A percentile compares a stretch with the other conserved stretches of the same genome.
Conservation (phyloP, 2,797 vertebrate species). For the Phalanger gymnotis region DNA sequence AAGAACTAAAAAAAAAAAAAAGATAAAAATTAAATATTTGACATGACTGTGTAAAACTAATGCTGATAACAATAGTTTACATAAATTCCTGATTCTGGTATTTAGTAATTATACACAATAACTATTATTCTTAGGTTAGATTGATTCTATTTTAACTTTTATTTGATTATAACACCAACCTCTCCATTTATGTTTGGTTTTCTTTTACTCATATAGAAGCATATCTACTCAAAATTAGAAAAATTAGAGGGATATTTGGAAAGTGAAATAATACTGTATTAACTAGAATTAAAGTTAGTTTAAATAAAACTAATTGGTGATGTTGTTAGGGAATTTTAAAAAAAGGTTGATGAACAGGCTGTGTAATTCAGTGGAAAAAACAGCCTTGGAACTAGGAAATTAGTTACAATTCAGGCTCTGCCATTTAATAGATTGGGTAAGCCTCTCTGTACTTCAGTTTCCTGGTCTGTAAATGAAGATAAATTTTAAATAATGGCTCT, state of each 20-base stretch:
- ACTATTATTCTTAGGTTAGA: conserved; percentile 5
- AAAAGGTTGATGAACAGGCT: background rate
- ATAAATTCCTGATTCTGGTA: background rate
- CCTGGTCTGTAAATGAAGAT: background rate
- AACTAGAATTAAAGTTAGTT: conserved; percentile 9
- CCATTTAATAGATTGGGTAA: background rate
- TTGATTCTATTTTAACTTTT: background rate
- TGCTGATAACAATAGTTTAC: background rate
- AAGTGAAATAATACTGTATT: background rate
- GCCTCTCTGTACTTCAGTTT: background rate
- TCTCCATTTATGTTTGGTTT: background rate
- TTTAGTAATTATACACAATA: background rate
- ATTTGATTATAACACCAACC: background rate
- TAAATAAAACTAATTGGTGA: conserved; percentile 32
- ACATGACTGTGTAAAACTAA: background rate
- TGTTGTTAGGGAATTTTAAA: background rate
- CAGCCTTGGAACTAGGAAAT: background rate
- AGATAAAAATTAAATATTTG: conserved; percentile 13
- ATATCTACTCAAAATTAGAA: background rate
- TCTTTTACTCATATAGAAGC: background rate
- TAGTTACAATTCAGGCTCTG: background rate
- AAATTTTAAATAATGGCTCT: background rate
- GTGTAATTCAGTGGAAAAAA: background rate
- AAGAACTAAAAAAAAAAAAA: conserved; percentile 1
- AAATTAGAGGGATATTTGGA: background rate